Evolutionary conservation across 2,113 vertebrate genomes (phyloP).

Genomic region (Eidolon helvum): DNA sequence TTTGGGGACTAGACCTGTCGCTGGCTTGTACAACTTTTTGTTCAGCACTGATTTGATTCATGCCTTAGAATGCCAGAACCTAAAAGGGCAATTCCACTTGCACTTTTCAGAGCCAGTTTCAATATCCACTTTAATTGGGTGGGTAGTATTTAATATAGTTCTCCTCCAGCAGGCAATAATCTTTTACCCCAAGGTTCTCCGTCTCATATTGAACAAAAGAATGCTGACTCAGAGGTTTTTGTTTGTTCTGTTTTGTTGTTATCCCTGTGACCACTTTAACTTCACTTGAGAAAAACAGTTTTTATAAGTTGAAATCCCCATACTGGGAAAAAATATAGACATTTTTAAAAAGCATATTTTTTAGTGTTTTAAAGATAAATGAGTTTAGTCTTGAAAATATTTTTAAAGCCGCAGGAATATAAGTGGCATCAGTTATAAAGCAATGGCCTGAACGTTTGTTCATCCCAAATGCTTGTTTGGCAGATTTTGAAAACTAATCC

Average conservation of each 20-base stretch:
- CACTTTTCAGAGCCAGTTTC: conserved; percentile 62
- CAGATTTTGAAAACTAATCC: neutral
- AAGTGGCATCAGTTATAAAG: neutral
- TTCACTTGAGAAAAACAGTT: neutral
- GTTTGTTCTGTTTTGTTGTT: neutral
- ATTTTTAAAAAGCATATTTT: neutral
- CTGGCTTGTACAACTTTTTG: neutral
- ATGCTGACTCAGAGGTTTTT: conserved; percentile 57
- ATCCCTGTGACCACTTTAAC: neutral
- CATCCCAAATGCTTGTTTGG: rapidly evolving
- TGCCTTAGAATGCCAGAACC: neutral
- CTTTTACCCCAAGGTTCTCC: conserved; percentile 67
- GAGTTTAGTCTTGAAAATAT: neutral
- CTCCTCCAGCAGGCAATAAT: conserved; percentile 67
- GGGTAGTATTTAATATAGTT: conserved; percentile 40
- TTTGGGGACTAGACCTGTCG: neutral
- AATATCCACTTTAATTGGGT: conserved; percentile 47
- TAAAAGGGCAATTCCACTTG: conserved; percentile 28
- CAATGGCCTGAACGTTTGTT: neutral
- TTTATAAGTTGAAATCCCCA: neutral
- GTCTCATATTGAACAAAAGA: conserved; percentile 62
- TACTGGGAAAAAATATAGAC: neutral
- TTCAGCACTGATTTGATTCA: conserved; percentile 23
- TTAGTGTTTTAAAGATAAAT: neutral
- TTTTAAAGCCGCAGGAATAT: neutral